Base-by-base conservation (phyloP, 2,113 vertebrate species). In the Dissostichus mawsoni region DNA sequence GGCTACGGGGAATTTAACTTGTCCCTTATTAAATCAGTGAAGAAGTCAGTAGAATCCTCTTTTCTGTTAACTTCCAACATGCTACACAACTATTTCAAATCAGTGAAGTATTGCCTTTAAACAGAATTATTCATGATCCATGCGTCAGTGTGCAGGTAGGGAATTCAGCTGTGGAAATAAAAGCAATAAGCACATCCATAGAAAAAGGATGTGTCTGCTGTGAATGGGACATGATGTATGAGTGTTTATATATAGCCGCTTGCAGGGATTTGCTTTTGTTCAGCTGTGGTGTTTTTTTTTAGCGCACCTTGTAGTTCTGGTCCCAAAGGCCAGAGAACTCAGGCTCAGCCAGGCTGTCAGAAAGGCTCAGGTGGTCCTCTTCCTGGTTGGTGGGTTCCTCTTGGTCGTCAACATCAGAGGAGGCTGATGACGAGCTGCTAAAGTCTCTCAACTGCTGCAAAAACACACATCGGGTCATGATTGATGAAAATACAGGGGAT, bases 251-350 rank as follows among this genome's bases (percentile, higher is more conserved):
- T 81, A 76, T 69, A 75, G 75, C 56, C 73, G n/a, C 68, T 73
- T 75, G 74, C 25, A 57, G 68, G 73, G 41, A 69, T 83, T 83
- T 59, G 68, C 41, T 70, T 64, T 66, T 4, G 36, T 9, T 14
- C 51, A 20, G 16, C 53, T 33, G 53, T 50, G 4, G 23, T 20
- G 78, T 71, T 23, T 85, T 41, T 41, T 79, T 80, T 80, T 18
- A 44, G n/a, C 41, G 62, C 72, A 92, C 92, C 91, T 92, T 82
- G 45, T 55, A 75, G 14, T 91, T 76, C 5, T 82, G 89, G 25
- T 83, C 84, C 97, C 96, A 97, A 7, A 97, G 95, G 16, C 97
- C 97, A 0, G 88, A 87, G 81, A 98, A 96, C 83, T 98, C 97
- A 0, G 97, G 97, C 83, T 96, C 87, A 0, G 87, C 85, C 20